Conservation (phyloP, 2,888 invertebrate genomes). For the Trypoxylon attenuatum region DNA sequence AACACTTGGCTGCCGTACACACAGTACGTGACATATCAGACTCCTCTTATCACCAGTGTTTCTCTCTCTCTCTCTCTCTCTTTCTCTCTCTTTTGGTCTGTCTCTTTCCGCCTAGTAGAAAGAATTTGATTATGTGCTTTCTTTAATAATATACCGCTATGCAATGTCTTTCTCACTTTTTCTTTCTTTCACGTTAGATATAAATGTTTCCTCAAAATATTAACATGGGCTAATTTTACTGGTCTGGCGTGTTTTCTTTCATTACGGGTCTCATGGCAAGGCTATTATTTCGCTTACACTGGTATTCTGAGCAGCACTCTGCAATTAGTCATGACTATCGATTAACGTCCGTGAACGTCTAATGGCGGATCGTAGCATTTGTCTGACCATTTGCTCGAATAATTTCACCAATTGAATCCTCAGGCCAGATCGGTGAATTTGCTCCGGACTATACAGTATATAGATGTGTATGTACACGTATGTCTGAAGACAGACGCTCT, state of each 20-base stretch:
- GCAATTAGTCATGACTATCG: background rate
- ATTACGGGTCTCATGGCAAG: background rate
- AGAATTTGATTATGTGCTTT: no score
- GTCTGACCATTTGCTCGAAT: background rate
- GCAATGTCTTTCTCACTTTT: conserved; percentile 27
- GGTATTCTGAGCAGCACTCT: background rate
- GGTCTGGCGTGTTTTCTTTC: conserved; percentile 18
- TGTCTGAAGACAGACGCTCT: background rate
- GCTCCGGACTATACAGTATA: background rate
- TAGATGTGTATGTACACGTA: background rate
- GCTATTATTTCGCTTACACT: background rate
- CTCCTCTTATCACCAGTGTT: conserved; percentile 34
- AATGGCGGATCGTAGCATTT: background rate
- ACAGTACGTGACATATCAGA: conserved; percentile 77
- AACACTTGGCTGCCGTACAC: conserved; percentile 80
- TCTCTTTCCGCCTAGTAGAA: no score
- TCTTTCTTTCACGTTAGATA: no score
- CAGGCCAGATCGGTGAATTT: background rate
- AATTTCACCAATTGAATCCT: background rate
- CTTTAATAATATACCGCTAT: no score
- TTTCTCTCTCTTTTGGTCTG: conserved; percentile 11
- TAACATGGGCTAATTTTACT: background rate
- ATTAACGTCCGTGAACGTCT: background rate
- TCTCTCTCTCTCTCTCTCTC: conserved; percentile 27
- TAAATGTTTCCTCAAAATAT: background rate